Evolutionary conservation across 2,888 invertebrate genomes (phyloP).

Genomic region (Pantelozetes paolii): DNA sequence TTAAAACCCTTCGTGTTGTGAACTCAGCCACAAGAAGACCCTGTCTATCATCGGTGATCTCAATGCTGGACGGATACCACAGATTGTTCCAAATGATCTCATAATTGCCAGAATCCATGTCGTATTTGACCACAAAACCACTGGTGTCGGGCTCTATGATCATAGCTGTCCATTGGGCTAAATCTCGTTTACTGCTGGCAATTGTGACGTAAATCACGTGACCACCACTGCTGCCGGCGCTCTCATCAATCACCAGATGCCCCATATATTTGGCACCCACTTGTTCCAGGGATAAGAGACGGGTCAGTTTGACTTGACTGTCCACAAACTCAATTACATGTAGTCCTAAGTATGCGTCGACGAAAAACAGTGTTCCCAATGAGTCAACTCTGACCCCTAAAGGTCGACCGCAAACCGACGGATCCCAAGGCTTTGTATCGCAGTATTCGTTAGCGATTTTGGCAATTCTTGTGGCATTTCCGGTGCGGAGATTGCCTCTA

Average conservation of each 20-base stretch:
- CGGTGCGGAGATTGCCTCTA: conserved; percentile 40
- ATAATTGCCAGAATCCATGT: conserved; percentile 43
- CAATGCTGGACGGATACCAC: conserved; percentile 41
- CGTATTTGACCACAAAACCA: conserved; percentile 46
- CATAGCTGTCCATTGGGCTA: conserved; percentile 44
- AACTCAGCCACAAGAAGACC: conserved; percentile 41
- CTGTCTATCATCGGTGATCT: conserved; percentile 40
- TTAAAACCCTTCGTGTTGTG: conserved; percentile 32
- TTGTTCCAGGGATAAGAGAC: conserved; percentile 38
- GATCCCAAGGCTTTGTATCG: conserved; percentile 40
- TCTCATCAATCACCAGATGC: conserved; percentile 39
- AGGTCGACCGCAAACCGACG: conserved; percentile 40
- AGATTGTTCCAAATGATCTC: conserved; percentile 39
- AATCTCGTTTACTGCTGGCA: conserved; percentile 39
- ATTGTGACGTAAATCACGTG: conserved; percentile 39
- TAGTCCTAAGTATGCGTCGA: conserved; percentile 39
- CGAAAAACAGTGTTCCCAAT: conserved; percentile 35
- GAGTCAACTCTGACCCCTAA: conserved; percentile 39
- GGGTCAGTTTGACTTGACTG: conserved; percentile 38
- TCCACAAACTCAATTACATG: conserved; percentile 36
- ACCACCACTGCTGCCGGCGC: conserved; percentile 30
- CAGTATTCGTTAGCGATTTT: conserved; percentile 38
- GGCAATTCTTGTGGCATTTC: conserved; percentile 39
- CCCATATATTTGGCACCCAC: conserved; percentile 42
- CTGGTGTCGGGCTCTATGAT: conserved; percentile 44